These are phyloP conservation scores for Hemibagrus wyckioides DNA, from an alignment of 2,113 vertebrate species.

Conservation along the genomic window DNA sequence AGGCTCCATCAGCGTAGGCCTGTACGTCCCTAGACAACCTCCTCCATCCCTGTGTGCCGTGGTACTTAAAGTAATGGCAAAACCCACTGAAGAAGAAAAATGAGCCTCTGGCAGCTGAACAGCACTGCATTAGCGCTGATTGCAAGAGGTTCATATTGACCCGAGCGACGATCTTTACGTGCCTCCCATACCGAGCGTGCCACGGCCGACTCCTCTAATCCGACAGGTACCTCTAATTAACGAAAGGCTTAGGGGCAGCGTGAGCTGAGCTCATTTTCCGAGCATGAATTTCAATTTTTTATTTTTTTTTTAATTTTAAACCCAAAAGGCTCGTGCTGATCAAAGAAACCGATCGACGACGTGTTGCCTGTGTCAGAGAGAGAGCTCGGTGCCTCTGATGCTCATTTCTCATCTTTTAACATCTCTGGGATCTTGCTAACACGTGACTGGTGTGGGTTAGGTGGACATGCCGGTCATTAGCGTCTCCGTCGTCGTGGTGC, in stretches of 20 bases:
- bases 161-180: constrained; percentile 36
- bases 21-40: constrained; percentile 30
- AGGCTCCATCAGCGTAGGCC: constrained; percentile 24
- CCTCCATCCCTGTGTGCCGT: not conserved
- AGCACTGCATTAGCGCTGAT: constrained; percentile 54
- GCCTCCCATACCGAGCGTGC: constrained; percentile 41
- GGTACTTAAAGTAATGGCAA: constrained; percentile 63
- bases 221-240: constrained; percentile 45
- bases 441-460: not conserved
- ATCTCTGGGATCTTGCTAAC: not conserved
- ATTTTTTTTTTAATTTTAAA: not conserved
- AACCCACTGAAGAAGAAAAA: constrained; percentile 57
- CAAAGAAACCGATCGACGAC: not conserved
- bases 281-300: not conserved
- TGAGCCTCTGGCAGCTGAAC: constrained; percentile 41
- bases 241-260: constrained; percentile 26
- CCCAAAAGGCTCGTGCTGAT: not conserved
- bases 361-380: not conserved
- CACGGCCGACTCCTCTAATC: constrained; percentile 33
- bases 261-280: not conserved
- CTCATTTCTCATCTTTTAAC: not conserved
- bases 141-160: constrained; percentile 45
- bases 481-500: not conserved
- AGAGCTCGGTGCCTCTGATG: not conserved
- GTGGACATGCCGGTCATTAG: not conserved